phyloP scores from a whole-genome alignment of 2,113 vertebrate genomes.

The Arothron firmamentum region DNA sequence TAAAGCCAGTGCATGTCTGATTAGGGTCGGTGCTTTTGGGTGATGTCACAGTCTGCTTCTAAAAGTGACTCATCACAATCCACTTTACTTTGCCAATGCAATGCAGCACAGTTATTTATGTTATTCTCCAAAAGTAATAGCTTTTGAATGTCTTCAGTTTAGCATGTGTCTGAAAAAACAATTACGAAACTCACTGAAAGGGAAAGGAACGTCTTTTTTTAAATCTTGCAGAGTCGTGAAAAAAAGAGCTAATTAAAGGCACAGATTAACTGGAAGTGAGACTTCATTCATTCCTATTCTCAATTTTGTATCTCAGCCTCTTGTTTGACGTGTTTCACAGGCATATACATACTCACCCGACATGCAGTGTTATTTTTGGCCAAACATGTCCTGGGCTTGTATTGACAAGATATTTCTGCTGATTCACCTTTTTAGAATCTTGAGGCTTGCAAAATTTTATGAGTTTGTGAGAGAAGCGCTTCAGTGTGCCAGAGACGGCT shows the following conservation, averaged over 20 bases:
- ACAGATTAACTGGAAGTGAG: no score
- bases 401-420: conserved; percentile 37
- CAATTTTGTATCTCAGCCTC: not conserved
- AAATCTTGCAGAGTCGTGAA: no score
- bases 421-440: conserved; percentile 33
- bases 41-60: conserved; percentile 14
- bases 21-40: not conserved
- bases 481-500: conserved; percentile 10
- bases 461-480: conserved; percentile 10
- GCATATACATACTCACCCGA: no score
- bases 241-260: no score
- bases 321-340: not conserved
- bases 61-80: conserved; percentile 31
- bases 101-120: no score
- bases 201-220: no score
- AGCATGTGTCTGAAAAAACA: no score
- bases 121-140: no score
- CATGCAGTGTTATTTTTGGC: not conserved
- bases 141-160: no score
- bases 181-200: no score
- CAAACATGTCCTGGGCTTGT: conserved; percentile 4
- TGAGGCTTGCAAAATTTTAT: conserved; percentile 31
- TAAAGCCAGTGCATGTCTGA: no score
- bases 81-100: conserved; percentile 4
- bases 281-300: no score